phyloP scores from a whole-genome alignment of 1,140 invertebrate genomes.

The Leptinotarsa lineolata region DNA sequence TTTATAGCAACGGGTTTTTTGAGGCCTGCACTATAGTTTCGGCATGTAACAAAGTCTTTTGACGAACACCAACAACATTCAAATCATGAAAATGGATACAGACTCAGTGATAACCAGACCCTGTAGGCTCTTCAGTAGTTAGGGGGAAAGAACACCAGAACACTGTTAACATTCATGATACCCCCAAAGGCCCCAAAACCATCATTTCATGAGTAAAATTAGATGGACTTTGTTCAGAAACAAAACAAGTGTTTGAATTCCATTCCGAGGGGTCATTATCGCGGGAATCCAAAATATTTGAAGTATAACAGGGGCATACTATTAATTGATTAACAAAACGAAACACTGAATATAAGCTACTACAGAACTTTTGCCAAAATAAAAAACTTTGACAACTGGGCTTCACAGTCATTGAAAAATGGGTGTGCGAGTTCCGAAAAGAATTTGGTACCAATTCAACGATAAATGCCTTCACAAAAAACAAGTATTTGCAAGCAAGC shows the following conservation, averaged over 20 bases:
- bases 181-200: conserved; percentile 15
- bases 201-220: conserved; percentile 20
- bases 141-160: conserved; percentile 11
- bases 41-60: conserved; percentile 32
- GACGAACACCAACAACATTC: too few species aligned
- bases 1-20: conserved; percentile 28
- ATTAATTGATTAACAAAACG: background rate
- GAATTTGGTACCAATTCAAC: too few species aligned
- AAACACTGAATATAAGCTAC: background rate
- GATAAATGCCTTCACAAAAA: background rate
- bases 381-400: background rate
- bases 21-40: conserved; percentile 31
- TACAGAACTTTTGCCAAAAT: background rate
- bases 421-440: conserved; percentile 13
- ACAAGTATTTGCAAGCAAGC: background rate
- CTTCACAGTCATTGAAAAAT: background rate
- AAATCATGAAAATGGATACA: conserved; percentile 25
- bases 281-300: conserved; percentile 15
- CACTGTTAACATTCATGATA: conserved; percentile 27
- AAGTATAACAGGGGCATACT: background rate
- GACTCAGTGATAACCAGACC: background rate
- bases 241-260: conserved; percentile 31
- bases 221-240: conserved; percentile 19
- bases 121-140: conserved; percentile 13
- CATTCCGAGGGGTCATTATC: conserved; percentile 32